Evolutionary conservation across 2,113 vertebrate genomes (phyloP).

Genomic region (Lycocorax pyrrhopterus): DNA sequence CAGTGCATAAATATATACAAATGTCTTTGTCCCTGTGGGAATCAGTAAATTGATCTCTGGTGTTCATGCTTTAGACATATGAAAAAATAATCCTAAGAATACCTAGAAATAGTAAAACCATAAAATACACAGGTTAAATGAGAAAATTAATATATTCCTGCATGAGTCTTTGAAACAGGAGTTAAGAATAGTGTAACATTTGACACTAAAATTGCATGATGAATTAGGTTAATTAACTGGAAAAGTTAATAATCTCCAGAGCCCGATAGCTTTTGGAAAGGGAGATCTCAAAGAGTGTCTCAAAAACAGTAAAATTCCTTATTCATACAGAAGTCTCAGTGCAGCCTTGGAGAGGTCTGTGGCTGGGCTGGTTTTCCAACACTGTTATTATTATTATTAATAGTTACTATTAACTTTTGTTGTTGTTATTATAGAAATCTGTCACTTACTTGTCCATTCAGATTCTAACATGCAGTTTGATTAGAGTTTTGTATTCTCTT

Average conservation of each 20-base stretch:
- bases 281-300: neutral
- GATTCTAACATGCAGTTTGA: neutral
- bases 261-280: neutral
- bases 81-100: neutral
- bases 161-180: constrained; percentile 9
- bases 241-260: constrained; percentile 37
- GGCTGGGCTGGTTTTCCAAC: neutral
- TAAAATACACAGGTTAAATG: constrained; percentile 5
- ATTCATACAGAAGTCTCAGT: neutral
- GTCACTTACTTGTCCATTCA: neutral
- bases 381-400: neutral
- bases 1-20: neutral
- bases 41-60: neutral
- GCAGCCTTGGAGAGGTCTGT: neutral
- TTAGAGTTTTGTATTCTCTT: neutral
- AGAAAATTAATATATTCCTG: constrained; percentile 23
- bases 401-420: neutral
- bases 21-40: neutral
- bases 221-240: constrained; percentile 64
- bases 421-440: neutral
- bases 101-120: neutral
- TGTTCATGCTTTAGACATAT: neutral
- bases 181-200: constrained; percentile 27
- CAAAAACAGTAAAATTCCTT: neutral
- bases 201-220: constrained; percentile 47